Percentiles rank a stretch among this genome's conserved stretches.
Conservation (phyloP, 2,797 vertebrate genomes). For the Typhlichthys subterraneus region DNA sequence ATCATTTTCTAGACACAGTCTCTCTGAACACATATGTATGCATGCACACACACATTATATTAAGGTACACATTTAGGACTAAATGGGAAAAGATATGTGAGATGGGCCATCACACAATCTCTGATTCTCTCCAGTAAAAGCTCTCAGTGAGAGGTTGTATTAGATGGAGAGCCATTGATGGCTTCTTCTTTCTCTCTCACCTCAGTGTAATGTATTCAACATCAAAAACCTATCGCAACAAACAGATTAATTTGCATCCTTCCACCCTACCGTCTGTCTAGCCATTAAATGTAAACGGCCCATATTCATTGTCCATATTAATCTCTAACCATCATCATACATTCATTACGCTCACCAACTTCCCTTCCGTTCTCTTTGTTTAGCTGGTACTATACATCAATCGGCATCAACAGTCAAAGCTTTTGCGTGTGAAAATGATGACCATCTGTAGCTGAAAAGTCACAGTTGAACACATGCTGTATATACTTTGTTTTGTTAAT, state of each 20-base stretch:
- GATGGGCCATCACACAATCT: too few species aligned
- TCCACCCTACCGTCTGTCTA: slow-evolving; percentile 35
- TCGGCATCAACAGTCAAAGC: not conserved
- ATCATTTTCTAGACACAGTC: too few species aligned
- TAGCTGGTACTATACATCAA: not conserved
- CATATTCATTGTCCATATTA: slow-evolving; percentile 37
- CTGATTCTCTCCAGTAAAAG: too few species aligned
- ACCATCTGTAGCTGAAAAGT: too few species aligned
- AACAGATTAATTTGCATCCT: slow-evolving; percentile 47
- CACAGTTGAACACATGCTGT: slow-evolving; percentile 6
- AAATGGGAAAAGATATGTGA: too few species aligned
- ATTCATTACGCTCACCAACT: slow-evolving; percentile 53
- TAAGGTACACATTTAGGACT: too few species aligned
- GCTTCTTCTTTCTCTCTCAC: slow-evolving; percentile 21
- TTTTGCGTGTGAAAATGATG: too few species aligned
- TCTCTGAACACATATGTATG: slow-evolving; percentile 1
- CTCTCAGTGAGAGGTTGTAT: too few species aligned
- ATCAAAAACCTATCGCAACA: slow-evolving; percentile 31
- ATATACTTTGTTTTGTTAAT: slow-evolving; percentile 8
- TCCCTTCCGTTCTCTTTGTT: slow-evolving; percentile 41
- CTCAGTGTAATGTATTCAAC: not conserved
- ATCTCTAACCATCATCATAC: slow-evolving; percentile 62
- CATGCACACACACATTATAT: not conserved
- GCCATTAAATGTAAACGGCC: slow-evolving; percentile 43
- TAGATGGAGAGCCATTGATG: too few species aligned